These are phyloP conservation scores for Numenius phaeopus DNA, from an alignment of 2,797 vertebrate genomes.

Conservation along the genomic window DNA sequence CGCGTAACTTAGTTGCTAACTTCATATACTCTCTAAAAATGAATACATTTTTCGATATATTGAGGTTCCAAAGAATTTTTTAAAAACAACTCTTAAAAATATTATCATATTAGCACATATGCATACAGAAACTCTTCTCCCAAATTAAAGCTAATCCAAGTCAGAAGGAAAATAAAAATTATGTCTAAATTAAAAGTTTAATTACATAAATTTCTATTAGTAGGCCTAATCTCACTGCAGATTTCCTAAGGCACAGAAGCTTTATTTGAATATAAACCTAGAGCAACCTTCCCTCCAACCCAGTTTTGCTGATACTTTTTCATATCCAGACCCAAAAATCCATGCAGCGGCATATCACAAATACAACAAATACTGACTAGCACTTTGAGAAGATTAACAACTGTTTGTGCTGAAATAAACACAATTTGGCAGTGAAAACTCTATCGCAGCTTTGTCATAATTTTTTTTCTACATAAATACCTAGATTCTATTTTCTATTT, in stretches of 20 bases:
- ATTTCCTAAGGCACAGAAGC: conserved; percentile 6
- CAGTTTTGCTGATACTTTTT: neutral
- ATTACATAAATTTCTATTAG: neutral
- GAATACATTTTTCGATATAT: neutral
- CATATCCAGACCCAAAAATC: neutral
- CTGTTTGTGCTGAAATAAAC: neutral
- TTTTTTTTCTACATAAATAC: neutral
- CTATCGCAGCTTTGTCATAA: neutral
- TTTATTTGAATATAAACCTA: neutral
- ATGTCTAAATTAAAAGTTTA: neutral
- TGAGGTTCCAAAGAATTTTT: neutral
- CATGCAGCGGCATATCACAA: neutral
- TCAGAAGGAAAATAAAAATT: neutral
- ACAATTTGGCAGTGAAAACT: neutral
- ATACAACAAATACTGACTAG: neutral
- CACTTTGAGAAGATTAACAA: neutral
- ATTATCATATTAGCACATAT: neutral
- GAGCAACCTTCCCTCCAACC: neutral
- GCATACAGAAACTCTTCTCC: neutral
- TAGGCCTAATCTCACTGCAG: neutral
- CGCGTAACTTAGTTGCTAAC: neutral
- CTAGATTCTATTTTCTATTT: neutral
- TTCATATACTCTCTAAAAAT: neutral
- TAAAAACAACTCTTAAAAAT: neutral
- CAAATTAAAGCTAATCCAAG: neutral